Evolutionary conservation across 2,797 vertebrate genomes (phyloP).

Genomic region (Hafferia zeledoni): DNA sequence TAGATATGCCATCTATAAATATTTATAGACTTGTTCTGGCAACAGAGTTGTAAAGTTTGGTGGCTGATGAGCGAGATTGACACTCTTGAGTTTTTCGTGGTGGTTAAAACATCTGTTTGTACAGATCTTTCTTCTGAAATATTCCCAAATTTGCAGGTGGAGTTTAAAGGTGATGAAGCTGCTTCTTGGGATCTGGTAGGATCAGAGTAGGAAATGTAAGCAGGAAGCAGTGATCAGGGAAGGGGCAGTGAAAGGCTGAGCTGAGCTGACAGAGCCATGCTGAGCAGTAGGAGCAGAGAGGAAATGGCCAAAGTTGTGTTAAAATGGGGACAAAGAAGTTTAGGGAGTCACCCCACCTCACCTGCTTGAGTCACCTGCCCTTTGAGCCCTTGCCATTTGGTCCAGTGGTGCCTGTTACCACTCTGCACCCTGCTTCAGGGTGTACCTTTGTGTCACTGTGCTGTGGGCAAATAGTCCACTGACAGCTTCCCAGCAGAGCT

Average conservation of each 20-base stretch:
- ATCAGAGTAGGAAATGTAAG: not conserved
- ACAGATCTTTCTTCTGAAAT: not conserved
- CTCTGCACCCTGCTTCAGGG: not conserved
- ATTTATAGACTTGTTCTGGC: not conserved
- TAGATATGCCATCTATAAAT: not conserved
- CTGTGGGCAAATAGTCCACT: not conserved
- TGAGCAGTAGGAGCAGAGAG: not conserved
- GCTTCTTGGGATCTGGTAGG: not conserved
- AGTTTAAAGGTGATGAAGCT: not conserved
- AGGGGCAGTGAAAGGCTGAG: not conserved
- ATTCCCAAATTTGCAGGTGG: not conserved
- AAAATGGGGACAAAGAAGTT: not conserved
- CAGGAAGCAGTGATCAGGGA: not conserved
- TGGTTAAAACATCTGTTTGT: not conserved
- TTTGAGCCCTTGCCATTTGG: not conserved
- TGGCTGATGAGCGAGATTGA: not conserved
- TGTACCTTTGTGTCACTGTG: not conserved
- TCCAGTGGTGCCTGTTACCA: not conserved
- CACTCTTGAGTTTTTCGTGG: not conserved
- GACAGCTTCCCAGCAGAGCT: not conserved
- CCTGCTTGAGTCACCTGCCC: not conserved
- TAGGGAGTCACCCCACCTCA: not conserved
- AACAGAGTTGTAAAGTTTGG: not conserved
- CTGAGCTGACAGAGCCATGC: not conserved
- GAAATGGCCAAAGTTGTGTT: not conserved